Evolutionary conservation across 2,113 vertebrate species (phyloP).

Genomic region (Corythaixoides concolor): DNA sequence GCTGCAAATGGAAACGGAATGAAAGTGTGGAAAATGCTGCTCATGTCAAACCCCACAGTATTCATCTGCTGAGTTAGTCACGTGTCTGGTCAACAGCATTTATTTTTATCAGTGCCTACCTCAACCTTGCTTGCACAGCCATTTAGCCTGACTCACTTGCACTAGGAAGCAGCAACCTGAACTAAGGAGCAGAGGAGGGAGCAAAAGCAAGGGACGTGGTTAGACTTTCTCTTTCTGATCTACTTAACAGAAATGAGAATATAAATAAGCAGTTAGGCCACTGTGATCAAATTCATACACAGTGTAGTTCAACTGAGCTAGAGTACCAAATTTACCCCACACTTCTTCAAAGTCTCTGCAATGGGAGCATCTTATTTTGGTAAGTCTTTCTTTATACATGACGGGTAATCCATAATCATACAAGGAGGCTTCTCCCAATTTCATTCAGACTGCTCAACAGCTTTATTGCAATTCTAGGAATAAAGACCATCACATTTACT

Average conservation of each 20-base stretch:
- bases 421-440: background rate
- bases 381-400: background rate
- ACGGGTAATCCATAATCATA: background rate
- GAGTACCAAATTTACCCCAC: background rate
- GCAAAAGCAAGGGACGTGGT: background rate
- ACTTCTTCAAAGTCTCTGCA: background rate
- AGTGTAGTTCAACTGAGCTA: background rate
- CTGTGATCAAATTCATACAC: rapidly evolving
- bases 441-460: background rate
- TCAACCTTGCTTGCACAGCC: background rate
- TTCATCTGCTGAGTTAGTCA: background rate
- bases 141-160: background rate
- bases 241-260: background rate
- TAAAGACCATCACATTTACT: background rate
- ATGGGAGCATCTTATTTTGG: background rate
- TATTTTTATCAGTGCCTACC: background rate
- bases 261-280: background rate
- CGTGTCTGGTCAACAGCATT: background rate
- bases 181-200: background rate
- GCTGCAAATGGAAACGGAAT: background rate
- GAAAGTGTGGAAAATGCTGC: background rate
- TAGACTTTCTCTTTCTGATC: background rate
- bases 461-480: background rate
- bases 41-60: background rate
- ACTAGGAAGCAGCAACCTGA: background rate